A percentile compares a stretch with the other conserved stretches of the same genome.
These are phyloP conservation scores for Paramisgurnus dabryanus DNA, from an alignment of 2,113 vertebrate species.

Conservation along the genomic window DNA sequence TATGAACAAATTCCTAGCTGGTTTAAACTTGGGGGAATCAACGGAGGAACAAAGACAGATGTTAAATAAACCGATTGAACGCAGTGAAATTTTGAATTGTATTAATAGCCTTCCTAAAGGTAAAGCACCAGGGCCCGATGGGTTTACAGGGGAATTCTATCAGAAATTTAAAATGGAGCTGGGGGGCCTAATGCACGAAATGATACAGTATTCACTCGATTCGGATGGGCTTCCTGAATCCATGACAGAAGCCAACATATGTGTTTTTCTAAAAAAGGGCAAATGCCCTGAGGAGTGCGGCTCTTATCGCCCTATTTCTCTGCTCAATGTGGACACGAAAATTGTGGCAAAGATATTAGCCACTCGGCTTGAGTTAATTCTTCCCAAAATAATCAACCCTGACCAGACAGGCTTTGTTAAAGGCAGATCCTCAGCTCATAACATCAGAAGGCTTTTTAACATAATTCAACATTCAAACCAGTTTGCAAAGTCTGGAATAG, in stretches of 20 bases:
- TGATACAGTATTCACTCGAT: not conserved
- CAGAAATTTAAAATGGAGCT: not conserved
- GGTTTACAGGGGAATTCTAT: not conserved
- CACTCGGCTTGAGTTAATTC: no score
- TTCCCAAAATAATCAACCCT: no score
- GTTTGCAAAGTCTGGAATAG: no score
- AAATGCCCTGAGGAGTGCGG: not conserved
- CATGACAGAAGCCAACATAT: not conserved
- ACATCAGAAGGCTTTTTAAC: no score
- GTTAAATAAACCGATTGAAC: not conserved
- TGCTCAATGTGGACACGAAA: not conserved
- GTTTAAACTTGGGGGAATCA: not conserved
- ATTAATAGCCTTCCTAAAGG: not conserved
- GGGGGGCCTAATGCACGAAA: not conserved
- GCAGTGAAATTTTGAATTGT: not conserved
- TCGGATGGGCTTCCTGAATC: not conserved
- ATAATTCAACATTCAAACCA: no score
- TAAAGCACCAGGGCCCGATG: constrained; percentile 10
- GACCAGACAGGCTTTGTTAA: no score
- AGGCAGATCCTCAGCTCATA: no score
- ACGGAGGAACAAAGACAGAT: not conserved
- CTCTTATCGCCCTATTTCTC: not conserved
- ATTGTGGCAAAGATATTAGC: not conserved
- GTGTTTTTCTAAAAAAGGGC: not conserved
- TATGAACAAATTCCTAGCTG: no score